phyloP scores from a whole-genome alignment of 2,888 invertebrate genomes.

The Drosophila pegasa region DNA sequence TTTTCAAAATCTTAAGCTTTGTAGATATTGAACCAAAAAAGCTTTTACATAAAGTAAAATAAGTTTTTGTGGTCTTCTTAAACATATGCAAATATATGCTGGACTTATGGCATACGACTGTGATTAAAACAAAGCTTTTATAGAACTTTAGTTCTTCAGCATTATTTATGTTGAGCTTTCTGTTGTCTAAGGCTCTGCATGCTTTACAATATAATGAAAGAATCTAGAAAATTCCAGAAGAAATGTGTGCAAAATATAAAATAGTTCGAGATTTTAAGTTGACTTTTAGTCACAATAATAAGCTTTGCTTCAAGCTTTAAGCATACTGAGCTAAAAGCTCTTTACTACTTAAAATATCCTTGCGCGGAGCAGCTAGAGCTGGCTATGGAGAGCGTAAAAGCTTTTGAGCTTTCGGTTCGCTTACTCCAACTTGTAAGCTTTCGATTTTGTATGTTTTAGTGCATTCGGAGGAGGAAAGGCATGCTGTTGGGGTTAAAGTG shows the following conservation, averaged over 20 bases:
- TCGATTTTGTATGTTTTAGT: not conserved
- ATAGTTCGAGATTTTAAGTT: not conserved
- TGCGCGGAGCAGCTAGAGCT: not conserved
- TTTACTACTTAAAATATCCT: not conserved
- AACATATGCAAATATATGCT: too few relatives aligned
- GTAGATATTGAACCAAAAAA: too few relatives aligned
- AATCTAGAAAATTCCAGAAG: not conserved
- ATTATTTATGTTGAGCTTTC: too few relatives aligned
- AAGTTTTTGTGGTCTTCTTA: too few relatives aligned
- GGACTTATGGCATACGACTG: too few relatives aligned
- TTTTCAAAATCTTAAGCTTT: not conserved
- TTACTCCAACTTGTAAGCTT: not conserved
- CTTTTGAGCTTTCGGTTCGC: not conserved
- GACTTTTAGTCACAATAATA: too few relatives aligned
- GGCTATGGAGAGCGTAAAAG: not conserved
- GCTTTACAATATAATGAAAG: too few relatives aligned
- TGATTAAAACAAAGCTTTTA: too few relatives aligned
- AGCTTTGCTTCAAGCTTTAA: not conserved
- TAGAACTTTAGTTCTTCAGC: not conserved
- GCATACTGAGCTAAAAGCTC: not conserved
- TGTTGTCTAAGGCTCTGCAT: too few relatives aligned
- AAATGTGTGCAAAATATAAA: not conserved
- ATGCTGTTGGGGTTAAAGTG: slow-evolving; percentile 11
- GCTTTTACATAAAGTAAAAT: not conserved
- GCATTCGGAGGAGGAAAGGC: slow-evolving; percentile 2